Base-by-base conservation (phyloP, 1,140 invertebrate genomes). In the Dendroctonus ponderosae region DNA sequence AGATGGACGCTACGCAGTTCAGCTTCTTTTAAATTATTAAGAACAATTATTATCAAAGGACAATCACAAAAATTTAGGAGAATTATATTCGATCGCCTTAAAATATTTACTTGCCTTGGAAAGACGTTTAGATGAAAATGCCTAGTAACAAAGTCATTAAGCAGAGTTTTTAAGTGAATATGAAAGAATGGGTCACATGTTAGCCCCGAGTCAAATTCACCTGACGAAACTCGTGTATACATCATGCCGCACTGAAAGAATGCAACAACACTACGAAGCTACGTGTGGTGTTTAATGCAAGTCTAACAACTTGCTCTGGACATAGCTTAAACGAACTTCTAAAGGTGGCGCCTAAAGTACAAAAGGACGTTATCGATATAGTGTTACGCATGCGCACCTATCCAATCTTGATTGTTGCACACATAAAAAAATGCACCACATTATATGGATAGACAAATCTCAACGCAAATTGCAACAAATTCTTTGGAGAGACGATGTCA, bases 191-290 rank as follows among this genome's bases (percentile, higher is more conserved):
- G 64, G 56, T 0, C 64, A 66, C 15, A 66, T 66, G 48, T 61
- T n/a, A n/a, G 37, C n/a, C 26, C 43, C n/a, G n/a, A 50, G 7
- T 41, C 11, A 38, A 54, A 7, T 11, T 9, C 3, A 11, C 15
- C 15, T 11, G 12, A 7, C 3, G 37, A 52, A 12, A 7, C 41
- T 8, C 12, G 42, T 48, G 70, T 66, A 50, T 76, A 71, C 54
- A 79, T 66, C 75, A 77, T 62, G 44, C 44, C 44, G 44, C 4
- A 9, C 8, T 46, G 12, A 46, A 9, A 12, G 44, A 46, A 46
- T 2, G 44, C 4, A 46, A 4, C 12, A 46, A 4, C 44, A 46
- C 44, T 46, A 46, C 44, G 12, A 46, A 46, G 3, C 26, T 26
- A 26, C 26, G 26, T 1, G 26, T 26, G 26, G 26, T 26, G 26